Conservation (phyloP, 1,140 invertebrate genomes). For the Ceratosolen fusciceps region DNA sequence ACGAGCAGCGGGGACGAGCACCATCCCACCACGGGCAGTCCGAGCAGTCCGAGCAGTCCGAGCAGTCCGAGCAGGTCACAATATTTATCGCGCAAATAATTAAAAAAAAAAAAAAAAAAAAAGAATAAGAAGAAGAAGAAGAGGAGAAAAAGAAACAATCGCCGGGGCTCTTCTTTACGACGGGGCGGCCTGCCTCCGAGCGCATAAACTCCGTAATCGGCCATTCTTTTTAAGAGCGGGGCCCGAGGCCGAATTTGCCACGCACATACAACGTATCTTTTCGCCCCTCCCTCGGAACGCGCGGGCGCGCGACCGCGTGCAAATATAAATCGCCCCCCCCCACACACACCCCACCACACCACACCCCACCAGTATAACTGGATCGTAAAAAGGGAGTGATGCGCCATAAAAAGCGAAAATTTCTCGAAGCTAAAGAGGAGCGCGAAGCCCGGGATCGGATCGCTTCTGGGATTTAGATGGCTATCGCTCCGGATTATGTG, state of each 20-base stretch:
- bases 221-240: constrained; percentile 10
- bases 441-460: background rate
- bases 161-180: constrained; percentile 6
- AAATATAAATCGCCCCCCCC: background rate
- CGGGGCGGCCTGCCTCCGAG: constrained; percentile 35
- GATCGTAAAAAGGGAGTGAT: constrained; percentile 9
- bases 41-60: too few species aligned
- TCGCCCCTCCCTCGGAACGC: background rate
- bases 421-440: constrained; percentile 12
- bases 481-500: constrained; percentile 14
- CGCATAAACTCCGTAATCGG: constrained; percentile 47
- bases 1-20: too few species aligned
- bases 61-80: constrained; percentile 47
- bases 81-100: constrained; percentile 55
- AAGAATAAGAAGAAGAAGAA: too few species aligned
- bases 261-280: constrained; percentile 18
- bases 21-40: too few species aligned
- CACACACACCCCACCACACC: background rate
- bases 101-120: too few species aligned
- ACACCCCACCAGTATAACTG: background rate
- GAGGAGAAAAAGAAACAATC: too few species aligned
- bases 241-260: constrained; percentile 40
- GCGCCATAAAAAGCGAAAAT: constrained; percentile 13
- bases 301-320: background rate
- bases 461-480: constrained; percentile 38